phyloP scores from a whole-genome alignment of 2,797 vertebrate genomes.

The Parauchenoglanis ngamensis region DNA sequence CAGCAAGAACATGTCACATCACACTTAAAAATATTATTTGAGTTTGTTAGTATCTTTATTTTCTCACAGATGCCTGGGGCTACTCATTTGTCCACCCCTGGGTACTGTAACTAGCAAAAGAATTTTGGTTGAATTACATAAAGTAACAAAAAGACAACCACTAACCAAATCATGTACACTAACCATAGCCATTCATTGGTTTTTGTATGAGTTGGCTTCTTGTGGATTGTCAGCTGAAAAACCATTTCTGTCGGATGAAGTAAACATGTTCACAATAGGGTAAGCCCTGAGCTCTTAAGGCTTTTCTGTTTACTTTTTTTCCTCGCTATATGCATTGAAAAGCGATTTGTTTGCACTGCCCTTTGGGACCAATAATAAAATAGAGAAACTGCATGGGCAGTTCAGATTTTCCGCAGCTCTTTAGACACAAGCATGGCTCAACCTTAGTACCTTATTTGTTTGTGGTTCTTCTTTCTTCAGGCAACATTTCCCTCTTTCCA shows the following conservation, averaged over 20 bases:
- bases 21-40: neutral
- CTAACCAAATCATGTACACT: neutral
- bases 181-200: neutral
- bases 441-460: constrained; percentile 37
- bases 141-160: neutral
- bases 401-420: constrained; percentile 16
- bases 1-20: neutral
- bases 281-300: constrained; percentile 18
- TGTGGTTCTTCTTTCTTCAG: constrained; percentile 6
- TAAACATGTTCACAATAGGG: neutral
- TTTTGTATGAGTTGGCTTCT: neutral
- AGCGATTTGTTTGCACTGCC: constrained; percentile 3
- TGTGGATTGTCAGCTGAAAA: neutral
- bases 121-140: constrained; percentile 4
- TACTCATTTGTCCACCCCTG: neutral
- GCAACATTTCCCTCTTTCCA: neutral
- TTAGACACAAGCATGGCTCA: neutral
- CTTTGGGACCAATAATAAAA: neutral
- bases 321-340: constrained; percentile 14
- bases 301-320: neutral
- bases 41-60: neutral
- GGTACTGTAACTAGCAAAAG: constrained; percentile 5
- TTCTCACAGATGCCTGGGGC: neutral
- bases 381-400: constrained; percentile 5
- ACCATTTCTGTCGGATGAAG: neutral